A percentile compares a stretch with the other conserved stretches of the same genome.
Conservation (phyloP, 2,797 vertebrate species). For the Sebastiscus albofasciatus region DNA sequence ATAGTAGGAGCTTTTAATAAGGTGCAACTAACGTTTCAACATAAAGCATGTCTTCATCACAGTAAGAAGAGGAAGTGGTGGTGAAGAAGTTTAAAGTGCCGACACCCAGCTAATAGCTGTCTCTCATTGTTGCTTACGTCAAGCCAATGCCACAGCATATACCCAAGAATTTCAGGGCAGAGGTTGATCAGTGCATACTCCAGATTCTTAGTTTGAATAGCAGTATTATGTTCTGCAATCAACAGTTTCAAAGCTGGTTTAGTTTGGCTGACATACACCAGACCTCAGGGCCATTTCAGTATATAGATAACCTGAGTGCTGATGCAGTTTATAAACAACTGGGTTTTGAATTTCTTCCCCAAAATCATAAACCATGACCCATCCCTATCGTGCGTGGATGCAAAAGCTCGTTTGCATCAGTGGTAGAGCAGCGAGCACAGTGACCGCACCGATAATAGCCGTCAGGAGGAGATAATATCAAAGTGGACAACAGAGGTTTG, state of each 20-base stretch:
- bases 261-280: neutral
- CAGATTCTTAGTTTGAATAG: neutral
- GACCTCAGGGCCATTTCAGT: neutral
- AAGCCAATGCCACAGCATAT: neutral
- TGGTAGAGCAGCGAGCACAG: neutral
- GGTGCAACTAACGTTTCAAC: neutral
- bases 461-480: neutral
- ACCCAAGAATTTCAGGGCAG: neutral
- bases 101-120: neutral
- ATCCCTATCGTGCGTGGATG: neutral
- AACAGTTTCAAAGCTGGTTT: neutral
- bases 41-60: neutral
- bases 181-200: neutral
- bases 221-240: neutral
- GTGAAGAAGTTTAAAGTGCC: neutral
- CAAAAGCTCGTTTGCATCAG: neutral
- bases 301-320: neutral
- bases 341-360: neutral
- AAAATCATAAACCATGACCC: neutral
- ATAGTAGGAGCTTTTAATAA: neutral
- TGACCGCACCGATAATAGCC: neutral
- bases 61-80: neutral
- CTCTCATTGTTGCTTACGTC: neutral
- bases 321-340: neutral
- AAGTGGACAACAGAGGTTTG: neutral